These are phyloP conservation scores for Drosophila albomicans DNA, from an alignment of 1,140 invertebrate genomes.

Conservation along the genomic window DNA sequence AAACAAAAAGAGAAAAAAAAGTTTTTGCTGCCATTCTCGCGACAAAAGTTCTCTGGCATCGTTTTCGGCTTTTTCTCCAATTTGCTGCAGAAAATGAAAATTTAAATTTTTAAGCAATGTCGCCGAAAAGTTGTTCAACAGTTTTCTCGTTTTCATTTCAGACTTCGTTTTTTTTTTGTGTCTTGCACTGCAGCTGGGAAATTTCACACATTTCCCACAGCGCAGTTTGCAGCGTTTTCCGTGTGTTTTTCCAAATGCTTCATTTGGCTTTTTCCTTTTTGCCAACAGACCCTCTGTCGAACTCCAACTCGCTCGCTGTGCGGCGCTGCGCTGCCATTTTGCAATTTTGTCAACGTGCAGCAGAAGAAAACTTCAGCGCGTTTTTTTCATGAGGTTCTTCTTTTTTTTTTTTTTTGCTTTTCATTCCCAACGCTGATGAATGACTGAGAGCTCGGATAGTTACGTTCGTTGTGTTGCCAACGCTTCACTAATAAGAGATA, in stretches of 20 bases:
- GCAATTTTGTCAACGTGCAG: conserved; percentile 59
- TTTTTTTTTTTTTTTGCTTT: too few species aligned
- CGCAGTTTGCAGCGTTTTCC: conserved; percentile 57
- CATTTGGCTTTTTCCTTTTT: conserved; percentile 45
- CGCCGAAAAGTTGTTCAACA: conserved; percentile 61
- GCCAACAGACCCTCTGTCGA: neutral
- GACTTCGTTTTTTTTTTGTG: conserved; percentile 10
- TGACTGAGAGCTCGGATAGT: conserved; percentile 45
- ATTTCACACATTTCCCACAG: conserved; percentile 80
- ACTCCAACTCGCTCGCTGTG: too few species aligned
- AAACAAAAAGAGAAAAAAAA: conserved; percentile 18
- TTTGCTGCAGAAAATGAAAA: conserved; percentile 80
- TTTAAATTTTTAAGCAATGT: conserved; percentile 81
- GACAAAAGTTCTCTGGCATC: conserved; percentile 14
- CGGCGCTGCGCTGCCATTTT: conserved; percentile 26
- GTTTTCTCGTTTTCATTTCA: conserved; percentile 24
- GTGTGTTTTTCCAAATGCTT: conserved; percentile 57
- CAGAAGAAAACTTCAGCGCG: conserved; percentile 41
- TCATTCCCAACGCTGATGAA: conserved; percentile 56
- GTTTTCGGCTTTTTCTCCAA: conserved; percentile 46
- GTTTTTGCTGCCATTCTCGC: conserved; percentile 8
- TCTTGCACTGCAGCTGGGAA: conserved; percentile 67
- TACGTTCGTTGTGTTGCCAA: neutral
- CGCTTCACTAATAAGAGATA: conserved; percentile 60
- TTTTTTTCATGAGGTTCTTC: conserved; percentile 34